Percentiles rank a stretch among this genome's conserved stretches.
Evolutionary conservation across 2,888 invertebrate species (phyloP).

Genomic region (Cerastis leucographa): DNA sequence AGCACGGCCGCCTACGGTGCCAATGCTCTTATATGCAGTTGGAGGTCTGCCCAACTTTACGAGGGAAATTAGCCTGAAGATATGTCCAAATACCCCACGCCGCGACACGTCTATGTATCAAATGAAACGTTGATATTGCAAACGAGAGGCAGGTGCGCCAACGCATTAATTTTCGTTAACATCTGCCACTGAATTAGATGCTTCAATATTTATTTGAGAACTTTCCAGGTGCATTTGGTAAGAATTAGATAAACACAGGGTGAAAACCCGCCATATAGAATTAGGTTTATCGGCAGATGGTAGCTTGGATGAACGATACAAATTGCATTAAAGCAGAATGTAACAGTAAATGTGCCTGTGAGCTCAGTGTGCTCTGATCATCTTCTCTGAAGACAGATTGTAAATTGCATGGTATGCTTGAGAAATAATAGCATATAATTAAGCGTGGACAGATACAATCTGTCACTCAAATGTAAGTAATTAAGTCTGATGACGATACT

Average conservation of each 20-base stretch:
- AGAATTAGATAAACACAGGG: constrained; percentile 49
- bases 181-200: constrained; percentile 72
- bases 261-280: constrained; percentile 4
- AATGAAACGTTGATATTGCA: constrained; percentile 64
- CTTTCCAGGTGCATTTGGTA: constrained; percentile 44
- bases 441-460: constrained; percentile 25
- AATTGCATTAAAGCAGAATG: constrained; percentile 15
- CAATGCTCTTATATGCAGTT: constrained; percentile 62
- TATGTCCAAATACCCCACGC: constrained; percentile 51
- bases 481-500: constrained; percentile 23
- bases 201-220: constrained; percentile 38
- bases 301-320: not conserved
- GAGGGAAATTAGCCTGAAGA: constrained; percentile 59
- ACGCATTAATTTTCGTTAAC: constrained; percentile 73
- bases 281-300: constrained; percentile 33
- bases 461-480: constrained; percentile 21
- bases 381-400: constrained; percentile 27
- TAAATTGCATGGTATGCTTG: constrained; percentile 16
- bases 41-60: constrained; percentile 61
- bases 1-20: constrained; percentile 62
- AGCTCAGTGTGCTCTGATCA: constrained; percentile 4
- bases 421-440: constrained; percentile 42
- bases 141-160: constrained; percentile 73
- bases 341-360: not conserved
- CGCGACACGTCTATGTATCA: constrained; percentile 42